Base-by-base conservation (phyloP, 1,140 invertebrate genomes). In the Drosophila persimilis region DNA sequence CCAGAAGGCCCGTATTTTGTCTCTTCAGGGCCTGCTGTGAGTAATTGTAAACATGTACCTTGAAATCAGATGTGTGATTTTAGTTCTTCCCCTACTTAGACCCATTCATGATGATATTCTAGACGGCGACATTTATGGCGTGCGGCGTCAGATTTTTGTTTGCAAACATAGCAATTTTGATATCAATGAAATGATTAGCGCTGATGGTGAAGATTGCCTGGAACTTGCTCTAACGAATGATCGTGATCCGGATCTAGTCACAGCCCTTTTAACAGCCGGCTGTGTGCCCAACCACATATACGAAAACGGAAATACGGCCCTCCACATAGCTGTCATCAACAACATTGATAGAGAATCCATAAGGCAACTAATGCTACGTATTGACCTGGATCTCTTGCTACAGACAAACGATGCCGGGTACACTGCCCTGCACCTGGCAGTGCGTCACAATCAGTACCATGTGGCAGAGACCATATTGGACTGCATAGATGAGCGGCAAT, bases 351-450 rank as follows among this genome's bases (percentile, higher is more conserved):
- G 69, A 2, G 59, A 89, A 8, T 84, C 77, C 1, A 24, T 90
- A 20, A 53, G 41, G 8, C 35, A 73, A 8, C 48, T 91, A 6
- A 72, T 90, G 75, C 47, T 56, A 0, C 11, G 35, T 0, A 89
- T 91, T 6, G 90, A 91, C 43, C 58, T 89, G 11, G 70, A 90
- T 61, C 52, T 85, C 22, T 22, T 91, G 0, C 48, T 85, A 8
- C 60, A 74, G n/a, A 51, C 55, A 6, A 91, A 91, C 31, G 86
- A 91, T 48, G 90, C 90, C 51, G 90, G 90, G 5, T 90, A 90
- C 39, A 90, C 90, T 5, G 83, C 70, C 2, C 11, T 91, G 4
- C 89, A 90, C 15, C 51, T 91, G 43, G 80, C 83, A 0, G 65
- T 90, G 6, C 72, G 90, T 5, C 50, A 84, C 20, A 81, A 91